Base-by-base conservation (phyloP, 2,113 vertebrate genomes). In the Peromyscus polionotus region DNA sequence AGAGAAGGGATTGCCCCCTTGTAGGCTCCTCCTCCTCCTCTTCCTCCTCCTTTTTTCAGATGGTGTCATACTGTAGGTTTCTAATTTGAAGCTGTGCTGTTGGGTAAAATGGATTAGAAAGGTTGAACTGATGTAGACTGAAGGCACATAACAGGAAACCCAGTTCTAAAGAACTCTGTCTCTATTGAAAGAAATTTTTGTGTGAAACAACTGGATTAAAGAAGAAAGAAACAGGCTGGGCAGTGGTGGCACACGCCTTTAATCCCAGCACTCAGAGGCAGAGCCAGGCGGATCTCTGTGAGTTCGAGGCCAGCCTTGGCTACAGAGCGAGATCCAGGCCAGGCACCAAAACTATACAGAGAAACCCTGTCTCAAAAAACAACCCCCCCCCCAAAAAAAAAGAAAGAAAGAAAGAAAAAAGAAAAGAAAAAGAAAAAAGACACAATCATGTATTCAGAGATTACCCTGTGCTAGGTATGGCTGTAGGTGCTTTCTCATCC, bases 51-150 rank as follows among this genome's bases (percentile, higher is more conserved):
- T 28, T 17, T 20, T 12, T 39, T 22, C 83, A 65, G 83, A 86
- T 86, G 26, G 31, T 19, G 33, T 45, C 61, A 48, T 48, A 48
- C 17, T 86, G 28, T 63, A 67, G 26, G 61, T 67, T 86, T 85
- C n/a, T 85, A 28, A 63, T 65, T 61, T 42, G 22, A 85, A 85
- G n/a, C 39, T 65, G 45, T 42, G 83, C 39, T 42, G 8, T 85
- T 65, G 83, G 26, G 14, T 85, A 85, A 65, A 45, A 42, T 86
- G 28, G 5, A 86, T 65, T 67, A 67, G 61, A 86, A 42, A 45
- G 61, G 28, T 48, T 88, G 67, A 73, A 48, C 79, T 96, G 79
- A 31, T 92, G 33, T 3, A 88, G 76, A 11, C 63, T 96, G 80
- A 84, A 39, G 70, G 70, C 54, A 88, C 90, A 22, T 54, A 72